Evolutionary conservation across 2,888 invertebrate genomes (phyloP).

Genomic region (Epicampocera succincta): DNA sequence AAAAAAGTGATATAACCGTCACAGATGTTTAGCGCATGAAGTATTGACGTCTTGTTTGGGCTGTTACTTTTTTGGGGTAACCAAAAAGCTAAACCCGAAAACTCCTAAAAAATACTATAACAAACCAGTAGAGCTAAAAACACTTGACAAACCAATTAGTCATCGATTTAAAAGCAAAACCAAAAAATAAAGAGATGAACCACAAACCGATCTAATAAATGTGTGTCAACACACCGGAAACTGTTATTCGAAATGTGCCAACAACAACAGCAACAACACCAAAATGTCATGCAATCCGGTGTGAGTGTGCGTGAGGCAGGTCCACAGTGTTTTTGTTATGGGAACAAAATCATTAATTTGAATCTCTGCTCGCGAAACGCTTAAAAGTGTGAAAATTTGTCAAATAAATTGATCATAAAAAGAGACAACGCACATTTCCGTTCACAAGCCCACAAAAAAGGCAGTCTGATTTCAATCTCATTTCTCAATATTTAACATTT

Average conservation of each 20-base stretch:
- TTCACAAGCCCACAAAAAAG: slow-evolving; percentile 39
- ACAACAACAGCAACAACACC: slow-evolving; percentile 26
- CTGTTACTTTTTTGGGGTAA: not conserved
- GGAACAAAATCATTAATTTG: no score
- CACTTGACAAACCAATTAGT: slow-evolving; percentile 20
- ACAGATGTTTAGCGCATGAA: no score
- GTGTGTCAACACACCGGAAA: slow-evolving; percentile 64
- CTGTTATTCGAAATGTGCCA: slow-evolving; percentile 46
- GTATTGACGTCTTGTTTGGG: no score
- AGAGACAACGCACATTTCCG: no score
- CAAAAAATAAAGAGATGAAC: not conserved
- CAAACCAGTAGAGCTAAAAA: not conserved
- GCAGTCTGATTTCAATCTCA: slow-evolving; percentile 6
- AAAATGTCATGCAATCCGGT: not conserved
- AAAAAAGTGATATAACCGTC: no score
- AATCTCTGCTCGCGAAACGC: no score
- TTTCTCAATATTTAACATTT: not conserved
- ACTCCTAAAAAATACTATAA: slow-evolving; percentile 29
- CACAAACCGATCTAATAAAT: slow-evolving; percentile 19
- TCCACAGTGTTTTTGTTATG: slow-evolving; percentile 24
- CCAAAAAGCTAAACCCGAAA: slow-evolving; percentile 26
- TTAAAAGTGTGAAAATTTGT: no score
- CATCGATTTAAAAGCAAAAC: not conserved
- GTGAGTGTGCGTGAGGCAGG: slow-evolving; percentile 49
- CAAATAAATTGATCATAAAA: no score